phyloP scores from a whole-genome alignment of 2,888 invertebrate species.

The Margaritifera margaritifera region DNA sequence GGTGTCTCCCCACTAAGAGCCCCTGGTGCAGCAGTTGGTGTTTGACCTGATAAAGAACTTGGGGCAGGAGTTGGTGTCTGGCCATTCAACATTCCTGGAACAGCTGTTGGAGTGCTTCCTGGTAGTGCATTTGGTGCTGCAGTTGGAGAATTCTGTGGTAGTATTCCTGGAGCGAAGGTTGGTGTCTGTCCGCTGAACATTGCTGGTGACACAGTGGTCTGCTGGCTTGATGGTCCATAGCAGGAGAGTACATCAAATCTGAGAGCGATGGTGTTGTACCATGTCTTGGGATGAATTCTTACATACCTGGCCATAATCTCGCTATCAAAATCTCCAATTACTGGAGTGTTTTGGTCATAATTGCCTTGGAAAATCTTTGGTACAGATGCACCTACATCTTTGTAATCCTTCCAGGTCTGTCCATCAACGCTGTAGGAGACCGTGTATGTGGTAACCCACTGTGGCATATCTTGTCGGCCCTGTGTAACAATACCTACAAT shows the following conservation, averaged over 20 bases:
- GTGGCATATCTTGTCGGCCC: conserved; percentile 42
- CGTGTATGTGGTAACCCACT: conserved; percentile 50
- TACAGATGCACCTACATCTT: conserved; percentile 30
- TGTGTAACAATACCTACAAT: conserved; percentile 48
- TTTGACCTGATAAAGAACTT: conserved; percentile 4
- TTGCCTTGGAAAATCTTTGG: conserved; percentile 45
- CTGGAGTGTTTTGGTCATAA: conserved; percentile 40
- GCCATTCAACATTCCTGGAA: conserved; percentile 6
- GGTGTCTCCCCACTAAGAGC: conserved; percentile 13
- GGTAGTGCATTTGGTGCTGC: background rate
- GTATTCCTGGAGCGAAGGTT: background rate
- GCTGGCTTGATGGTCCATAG: conserved; percentile 18
- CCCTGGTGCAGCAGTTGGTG: conserved; percentile 16
- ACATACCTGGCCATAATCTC: conserved; percentile 52
- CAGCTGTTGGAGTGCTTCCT: conserved; percentile 1
- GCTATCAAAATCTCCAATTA: conserved; percentile 43
- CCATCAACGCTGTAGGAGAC: conserved; percentile 55
- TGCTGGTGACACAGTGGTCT: conserved; percentile 14
- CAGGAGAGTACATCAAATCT: conserved; percentile 59
- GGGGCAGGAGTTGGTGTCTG: conserved; percentile 27
- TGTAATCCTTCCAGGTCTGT: conserved; percentile 37
- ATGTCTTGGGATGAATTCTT: conserved; percentile 53
- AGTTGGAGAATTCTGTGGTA: background rate
- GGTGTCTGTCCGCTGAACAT: conserved; percentile 1
- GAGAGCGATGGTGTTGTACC: conserved; percentile 50